Evolutionary conservation across 2,888 invertebrate genomes (phyloP).

Genomic region (Diploptera punctata): DNA sequence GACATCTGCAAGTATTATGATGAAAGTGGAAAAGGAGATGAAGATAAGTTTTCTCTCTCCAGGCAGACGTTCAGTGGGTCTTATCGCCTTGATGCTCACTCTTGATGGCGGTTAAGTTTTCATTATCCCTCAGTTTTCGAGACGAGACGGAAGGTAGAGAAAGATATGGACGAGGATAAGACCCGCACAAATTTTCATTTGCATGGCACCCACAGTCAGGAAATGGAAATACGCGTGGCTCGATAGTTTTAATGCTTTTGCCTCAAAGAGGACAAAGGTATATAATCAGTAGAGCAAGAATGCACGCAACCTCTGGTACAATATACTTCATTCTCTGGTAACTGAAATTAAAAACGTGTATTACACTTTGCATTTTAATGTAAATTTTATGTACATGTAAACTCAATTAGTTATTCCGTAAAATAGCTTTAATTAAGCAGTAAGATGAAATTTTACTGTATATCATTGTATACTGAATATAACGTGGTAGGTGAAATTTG

Average conservation of each 20-base stretch:
- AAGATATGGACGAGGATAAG: not conserved
- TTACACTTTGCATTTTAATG: too few relatives aligned
- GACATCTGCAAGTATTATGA: constrained; percentile 24
- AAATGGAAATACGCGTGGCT: not conserved
- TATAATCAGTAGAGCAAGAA: too few relatives aligned
- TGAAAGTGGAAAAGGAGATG: constrained; percentile 18
- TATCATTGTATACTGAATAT: too few relatives aligned
- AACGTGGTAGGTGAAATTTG: too few relatives aligned
- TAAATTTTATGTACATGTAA: too few relatives aligned
- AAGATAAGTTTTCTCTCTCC: not conserved
- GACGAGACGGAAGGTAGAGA: not conserved
- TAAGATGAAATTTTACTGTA: too few relatives aligned
- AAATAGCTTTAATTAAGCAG: too few relatives aligned
- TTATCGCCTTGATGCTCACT: not conserved
- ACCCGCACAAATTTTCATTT: not conserved
- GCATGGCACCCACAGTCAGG: not conserved
- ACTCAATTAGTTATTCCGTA: too few relatives aligned
- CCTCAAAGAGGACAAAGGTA: not conserved
- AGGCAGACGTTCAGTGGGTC: not conserved
- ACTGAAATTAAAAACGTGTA: too few relatives aligned
- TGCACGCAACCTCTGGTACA: too few relatives aligned
- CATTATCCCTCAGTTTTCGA: not conserved
- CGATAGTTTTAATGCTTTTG: not conserved
- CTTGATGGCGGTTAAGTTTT: constrained; percentile 17
- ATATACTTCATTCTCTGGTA: too few relatives aligned